A percentile compares a stretch with the other conserved stretches of the same genome.
These are phyloP conservation scores for human (Homo sapiens) DNA, from an alignment of 2,113 vertebrate species.

Conservation along the genomic window GRCh38 chr5:22006001-22006500, in stretches of 20 bases:
- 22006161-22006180: background rate
- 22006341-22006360: background rate
- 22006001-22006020: background rate
- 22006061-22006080: background rate
- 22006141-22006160: fast-evolving
- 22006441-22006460: background rate
- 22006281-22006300: too few species aligned
- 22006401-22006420: background rate
- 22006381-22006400: background rate
- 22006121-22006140: background rate
- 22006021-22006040: background rate
- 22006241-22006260: too few species aligned
- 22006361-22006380: background rate
- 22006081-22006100: fast-evolving
- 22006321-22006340: background rate
- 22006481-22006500: background rate
- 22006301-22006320: too few species aligned
- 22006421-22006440: background rate
- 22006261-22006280: too few species aligned
- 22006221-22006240: too few species aligned
- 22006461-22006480: background rate
- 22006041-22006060: background rate
- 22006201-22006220: too few species aligned
- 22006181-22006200: too few species aligned
- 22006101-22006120: background rate